A percentile compares a stretch with the other conserved stretches of the same genome.
Conservation (phyloP, 2,113 vertebrate genomes). For the Phalacrocorax pelagicus region DNA sequence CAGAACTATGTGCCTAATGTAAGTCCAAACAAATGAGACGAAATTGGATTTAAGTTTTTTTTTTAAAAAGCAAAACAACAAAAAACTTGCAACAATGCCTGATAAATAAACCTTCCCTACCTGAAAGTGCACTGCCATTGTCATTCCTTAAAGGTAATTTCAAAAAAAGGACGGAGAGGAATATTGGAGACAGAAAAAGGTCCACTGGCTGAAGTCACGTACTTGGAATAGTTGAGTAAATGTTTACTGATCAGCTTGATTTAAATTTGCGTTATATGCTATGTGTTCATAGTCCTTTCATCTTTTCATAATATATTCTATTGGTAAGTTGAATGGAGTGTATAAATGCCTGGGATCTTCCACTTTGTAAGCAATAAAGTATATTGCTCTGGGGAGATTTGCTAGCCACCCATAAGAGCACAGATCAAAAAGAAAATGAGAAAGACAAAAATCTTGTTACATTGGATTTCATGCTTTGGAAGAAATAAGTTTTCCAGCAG, state of each 20-base stretch:
- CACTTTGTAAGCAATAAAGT: background rate
- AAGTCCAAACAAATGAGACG: constrained; percentile 63
- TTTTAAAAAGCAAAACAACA: background rate
- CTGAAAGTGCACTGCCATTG: background rate
- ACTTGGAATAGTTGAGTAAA: background rate
- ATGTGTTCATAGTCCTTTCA: background rate
- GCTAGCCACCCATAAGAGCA: background rate
- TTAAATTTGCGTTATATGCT: background rate
- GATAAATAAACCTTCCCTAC: constrained; percentile 19
- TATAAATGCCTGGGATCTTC: background rate
- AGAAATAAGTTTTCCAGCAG: background rate
- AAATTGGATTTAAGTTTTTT: background rate
- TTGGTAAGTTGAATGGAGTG: background rate
- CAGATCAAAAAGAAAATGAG: background rate
- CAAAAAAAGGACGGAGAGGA: background rate
- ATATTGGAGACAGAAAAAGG: background rate
- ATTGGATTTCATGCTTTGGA: background rate
- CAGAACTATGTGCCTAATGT: constrained; percentile 71
- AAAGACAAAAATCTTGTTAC: background rate
- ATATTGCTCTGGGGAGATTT: background rate
- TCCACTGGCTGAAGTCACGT: background rate
- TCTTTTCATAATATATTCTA: background rate
- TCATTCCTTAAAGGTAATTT: background rate
- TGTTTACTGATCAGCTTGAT: background rate
- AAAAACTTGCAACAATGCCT: background rate